phyloP scores from a whole-genome alignment of 2,113 vertebrate species.

The Spheniscus mendiculus region DNA sequence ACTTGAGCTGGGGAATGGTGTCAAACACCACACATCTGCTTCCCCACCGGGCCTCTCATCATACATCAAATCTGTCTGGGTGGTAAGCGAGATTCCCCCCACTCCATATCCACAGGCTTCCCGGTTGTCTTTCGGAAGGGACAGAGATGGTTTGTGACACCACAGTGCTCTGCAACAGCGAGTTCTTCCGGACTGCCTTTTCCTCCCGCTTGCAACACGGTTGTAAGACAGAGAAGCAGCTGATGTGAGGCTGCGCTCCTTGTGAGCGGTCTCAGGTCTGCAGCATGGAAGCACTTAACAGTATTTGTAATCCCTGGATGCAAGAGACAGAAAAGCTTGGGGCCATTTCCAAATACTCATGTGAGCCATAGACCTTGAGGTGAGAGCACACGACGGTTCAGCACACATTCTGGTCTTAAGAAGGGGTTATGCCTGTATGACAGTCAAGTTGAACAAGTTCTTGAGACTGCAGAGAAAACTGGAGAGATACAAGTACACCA shows the following conservation, averaged over 20 bases:
- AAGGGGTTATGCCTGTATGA: not conserved
- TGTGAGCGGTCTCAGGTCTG: not conserved
- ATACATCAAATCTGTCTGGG: not conserved
- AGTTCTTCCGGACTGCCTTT: not conserved
- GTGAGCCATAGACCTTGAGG: not conserved
- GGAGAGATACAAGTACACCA: not conserved
- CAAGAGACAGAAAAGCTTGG: not conserved
- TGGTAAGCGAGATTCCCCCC: not conserved
- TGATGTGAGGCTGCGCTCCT: not conserved
- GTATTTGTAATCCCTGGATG: not conserved
- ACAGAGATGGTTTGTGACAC: not conserved
- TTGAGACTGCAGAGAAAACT: not conserved
- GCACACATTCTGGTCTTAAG: not conserved
- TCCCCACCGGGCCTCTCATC: not conserved
- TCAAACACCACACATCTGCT: not conserved
- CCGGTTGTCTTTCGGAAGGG: not conserved
- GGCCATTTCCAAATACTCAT: not conserved
- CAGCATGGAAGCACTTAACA: not conserved
- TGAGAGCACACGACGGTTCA: not conserved
- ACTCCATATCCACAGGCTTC: not conserved
- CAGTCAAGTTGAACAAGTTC: not conserved
- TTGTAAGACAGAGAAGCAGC: not conserved
- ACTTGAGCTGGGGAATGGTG: not conserved
- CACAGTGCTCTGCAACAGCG: not conserved
- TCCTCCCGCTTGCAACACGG: fast-evolving